phyloP scores from a whole-genome alignment of 2,113 vertebrate species.

The Seriola aureovittata region DNA sequence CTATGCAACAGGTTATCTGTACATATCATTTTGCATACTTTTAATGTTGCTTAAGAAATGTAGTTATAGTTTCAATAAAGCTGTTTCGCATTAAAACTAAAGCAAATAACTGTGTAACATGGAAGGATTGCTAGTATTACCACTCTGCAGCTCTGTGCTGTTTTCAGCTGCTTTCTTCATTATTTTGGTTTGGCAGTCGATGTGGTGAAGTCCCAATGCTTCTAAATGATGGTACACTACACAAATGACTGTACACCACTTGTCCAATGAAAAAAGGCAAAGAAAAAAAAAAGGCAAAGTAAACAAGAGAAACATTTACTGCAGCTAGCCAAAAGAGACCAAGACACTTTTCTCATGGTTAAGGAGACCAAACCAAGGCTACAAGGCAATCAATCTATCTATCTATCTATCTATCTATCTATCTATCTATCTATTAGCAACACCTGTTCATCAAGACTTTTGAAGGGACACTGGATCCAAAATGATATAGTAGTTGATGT shows the following conservation, averaged over 20 bases:
- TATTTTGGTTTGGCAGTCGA: slow-evolving; percentile 28
- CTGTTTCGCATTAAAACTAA: not conserved
- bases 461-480: not conserved
- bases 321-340: slow-evolving; percentile 21
- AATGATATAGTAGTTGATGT: too few species aligned
- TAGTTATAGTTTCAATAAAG: not conserved
- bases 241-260: slow-evolving; percentile 4
- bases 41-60: not conserved
- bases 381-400: too few species aligned
- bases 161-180: slow-evolving; percentile 11
- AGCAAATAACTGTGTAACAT: not conserved
- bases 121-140: not conserved
- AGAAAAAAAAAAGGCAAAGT: slow-evolving; percentile 8
- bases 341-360: slow-evolving; percentile 12
- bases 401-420: too few species aligned
- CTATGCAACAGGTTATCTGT: not conserved
- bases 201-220: not conserved
- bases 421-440: not conserved
- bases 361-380: not conserved
- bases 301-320: slow-evolving; percentile 23
- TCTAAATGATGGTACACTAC: slow-evolving; percentile 11
- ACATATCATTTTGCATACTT: not conserved
- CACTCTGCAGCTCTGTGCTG: not conserved
- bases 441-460: slow-evolving; percentile 3
- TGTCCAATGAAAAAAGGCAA: slow-evolving; percentile 18